A percentile compares a stretch with the other conserved stretches of the same genome.
Conservation (phyloP, 2,113 vertebrate genomes). For the Burhinus oedicnemus region DNA sequence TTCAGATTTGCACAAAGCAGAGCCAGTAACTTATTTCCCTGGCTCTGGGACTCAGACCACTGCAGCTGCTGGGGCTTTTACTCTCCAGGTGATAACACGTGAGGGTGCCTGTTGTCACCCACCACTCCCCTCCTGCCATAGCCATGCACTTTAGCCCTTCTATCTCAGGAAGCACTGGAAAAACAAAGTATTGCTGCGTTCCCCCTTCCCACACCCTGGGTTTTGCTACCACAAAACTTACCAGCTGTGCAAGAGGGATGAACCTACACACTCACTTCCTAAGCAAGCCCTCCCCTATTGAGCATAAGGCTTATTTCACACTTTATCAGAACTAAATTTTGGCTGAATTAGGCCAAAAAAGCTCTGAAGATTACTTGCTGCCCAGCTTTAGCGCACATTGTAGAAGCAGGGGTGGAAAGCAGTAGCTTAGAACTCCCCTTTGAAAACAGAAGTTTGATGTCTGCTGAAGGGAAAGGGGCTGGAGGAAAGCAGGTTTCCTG, state of each 20-base stretch:
- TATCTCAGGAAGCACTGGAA: background rate
- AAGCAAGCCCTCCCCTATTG: background rate
- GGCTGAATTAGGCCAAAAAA: background rate
- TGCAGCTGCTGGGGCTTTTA: background rate
- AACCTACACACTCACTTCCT: background rate
- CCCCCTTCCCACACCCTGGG: background rate
- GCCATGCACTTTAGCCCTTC: background rate
- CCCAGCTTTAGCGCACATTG: background rate
- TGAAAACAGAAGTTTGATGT: background rate
- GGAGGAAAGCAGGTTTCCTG: background rate
- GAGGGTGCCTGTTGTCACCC: accelerated
- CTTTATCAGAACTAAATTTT: background rate
- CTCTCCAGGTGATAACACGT: background rate
- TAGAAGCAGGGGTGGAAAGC: background rate
- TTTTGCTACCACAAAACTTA: background rate
- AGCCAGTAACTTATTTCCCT: background rate
- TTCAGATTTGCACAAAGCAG: background rate
- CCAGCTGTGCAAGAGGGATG: accelerated
- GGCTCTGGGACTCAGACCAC: background rate
- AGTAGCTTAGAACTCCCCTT: background rate
- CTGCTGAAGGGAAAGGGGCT: background rate
- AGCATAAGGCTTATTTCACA: background rate
- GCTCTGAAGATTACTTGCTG: background rate
- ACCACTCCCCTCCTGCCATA: accelerated
- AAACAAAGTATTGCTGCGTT: background rate